Base-by-base conservation (phyloP, 1,140 invertebrate genomes). In the Drosophila prosaltans region DNA sequence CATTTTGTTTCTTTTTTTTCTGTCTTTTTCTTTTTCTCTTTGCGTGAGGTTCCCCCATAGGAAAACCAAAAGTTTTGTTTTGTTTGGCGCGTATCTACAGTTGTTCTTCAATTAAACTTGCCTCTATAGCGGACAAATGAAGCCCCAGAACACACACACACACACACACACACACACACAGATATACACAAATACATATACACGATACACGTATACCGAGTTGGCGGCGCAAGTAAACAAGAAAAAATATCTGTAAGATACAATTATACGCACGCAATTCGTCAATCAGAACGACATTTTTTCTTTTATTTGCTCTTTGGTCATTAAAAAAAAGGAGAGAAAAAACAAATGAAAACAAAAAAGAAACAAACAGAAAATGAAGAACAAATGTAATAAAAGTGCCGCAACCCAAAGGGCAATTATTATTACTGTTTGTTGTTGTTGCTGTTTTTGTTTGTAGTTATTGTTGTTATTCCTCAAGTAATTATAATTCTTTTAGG, bases 251-350 rank as follows among this genome's bases (percentile, higher is more conserved):
- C 85, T 85, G 86, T 72, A 90, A 90, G 85, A 90, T 88, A 90
- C 90, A 91, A 91, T 91, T 91, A 91, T 90, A 88, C 90, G 90
- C 90, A 91, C 90, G 90, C 90, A 79, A 91, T 91, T 83, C 86
- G 90, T 91, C 90, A 90, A 91, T 91, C 90, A 91, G 79, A 91
- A 80, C 86, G 77, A 86, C 80, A 90, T 91, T 91, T 91, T 36
- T 89, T 89, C 84, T 89, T 89, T 89, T 89, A 89, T 89, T 89
- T 89, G 84, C 81, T 84, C 78, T 80, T 65, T 77, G 71, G 81
- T 70, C 84, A 84, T 89, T 89, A 89, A 81, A 81, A 80, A 61
- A 43, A 59, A 39, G 40, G 36, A 69, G 41, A 58, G 41, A 57
- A 61, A 39, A 51, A 36, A 62, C 61, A 43, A 72, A 78, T 55